Evolutionary conservation across 2,888 invertebrate species (phyloP).

Genomic region (Campopleginae sp.): DNA sequence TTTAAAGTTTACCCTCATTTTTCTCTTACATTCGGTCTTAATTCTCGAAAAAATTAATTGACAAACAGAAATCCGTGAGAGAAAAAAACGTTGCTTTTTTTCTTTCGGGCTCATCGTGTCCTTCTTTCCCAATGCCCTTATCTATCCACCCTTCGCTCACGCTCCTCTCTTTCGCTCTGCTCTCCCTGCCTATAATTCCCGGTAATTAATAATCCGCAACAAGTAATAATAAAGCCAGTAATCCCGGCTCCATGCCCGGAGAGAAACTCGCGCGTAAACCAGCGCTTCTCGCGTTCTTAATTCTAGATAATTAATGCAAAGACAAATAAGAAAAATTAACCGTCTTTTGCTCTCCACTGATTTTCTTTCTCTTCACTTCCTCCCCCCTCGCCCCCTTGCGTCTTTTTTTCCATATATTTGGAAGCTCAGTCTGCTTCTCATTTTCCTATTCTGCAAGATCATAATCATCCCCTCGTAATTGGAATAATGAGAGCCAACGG

Average conservation of each 20-base stretch:
- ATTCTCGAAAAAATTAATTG: conserved; percentile 81
- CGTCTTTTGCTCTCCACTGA: conserved; percentile 65
- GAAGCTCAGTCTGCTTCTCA: conserved; percentile 22
- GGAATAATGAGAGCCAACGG: conserved; percentile 1
- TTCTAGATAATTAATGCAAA: conserved; percentile 84
- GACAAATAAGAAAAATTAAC: conserved; percentile 82
- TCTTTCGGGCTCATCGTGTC: conserved; percentile 69
- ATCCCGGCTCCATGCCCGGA: conserved; percentile 79
- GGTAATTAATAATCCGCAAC: conserved; percentile 84
- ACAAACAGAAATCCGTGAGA: conserved; percentile 79
- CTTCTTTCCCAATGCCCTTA: conserved; percentile 67
- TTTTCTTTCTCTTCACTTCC: conserved; percentile 61
- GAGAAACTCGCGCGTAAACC: conserved; percentile 71
- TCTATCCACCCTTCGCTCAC: conserved; percentile 53
- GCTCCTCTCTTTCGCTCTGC: conserved; percentile 46
- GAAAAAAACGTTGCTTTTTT: conserved; percentile 63
- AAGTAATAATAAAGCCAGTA: conserved; percentile 83
- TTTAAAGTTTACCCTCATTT: conserved; percentile 36
- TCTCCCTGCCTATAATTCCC: conserved; percentile 77
- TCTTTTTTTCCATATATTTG: background rate
- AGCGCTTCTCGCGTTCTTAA: conserved; percentile 79
- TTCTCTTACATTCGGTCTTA: conserved; percentile 76
- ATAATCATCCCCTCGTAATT: conserved; percentile 27
- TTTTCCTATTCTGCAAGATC: conserved; percentile 23
- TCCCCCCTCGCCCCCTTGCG: conserved; percentile 15